phyloP scores from a whole-genome alignment of 2,113 vertebrate species.

The Urocynchramus pylzowi region DNA sequence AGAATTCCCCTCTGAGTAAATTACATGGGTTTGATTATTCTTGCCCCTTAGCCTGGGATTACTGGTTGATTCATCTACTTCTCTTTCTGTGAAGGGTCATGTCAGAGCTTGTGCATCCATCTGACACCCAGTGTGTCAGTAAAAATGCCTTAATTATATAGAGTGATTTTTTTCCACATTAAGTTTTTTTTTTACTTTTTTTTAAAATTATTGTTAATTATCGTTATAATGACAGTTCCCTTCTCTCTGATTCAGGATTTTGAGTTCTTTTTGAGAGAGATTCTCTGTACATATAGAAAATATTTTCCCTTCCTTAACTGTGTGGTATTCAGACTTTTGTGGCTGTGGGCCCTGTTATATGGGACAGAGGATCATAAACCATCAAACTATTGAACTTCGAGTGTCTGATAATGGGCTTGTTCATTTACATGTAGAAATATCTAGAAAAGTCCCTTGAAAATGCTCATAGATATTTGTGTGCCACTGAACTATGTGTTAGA shows the following conservation, averaged over 20 bases:
- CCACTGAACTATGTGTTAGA: not conserved
- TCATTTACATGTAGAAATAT: not conserved
- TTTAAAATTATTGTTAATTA: no score
- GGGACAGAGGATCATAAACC: not conserved
- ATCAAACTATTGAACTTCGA: not conserved
- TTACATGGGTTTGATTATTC: not conserved
- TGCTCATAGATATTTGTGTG: not conserved
- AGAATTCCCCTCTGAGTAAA: not conserved
- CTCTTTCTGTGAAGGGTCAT: not conserved
- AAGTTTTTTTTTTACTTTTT: not conserved
- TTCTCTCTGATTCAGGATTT: not conserved
- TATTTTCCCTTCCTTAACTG: not conserved
- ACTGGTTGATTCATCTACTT: not conserved
- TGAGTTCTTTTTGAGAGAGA: not conserved
- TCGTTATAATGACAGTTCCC: not conserved
- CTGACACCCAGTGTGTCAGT: rapidly evolving
- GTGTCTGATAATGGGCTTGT: not conserved
- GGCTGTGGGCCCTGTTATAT: not conserved
- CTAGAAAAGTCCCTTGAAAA: not conserved
- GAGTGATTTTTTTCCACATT: not conserved
- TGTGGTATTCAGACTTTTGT: not conserved
- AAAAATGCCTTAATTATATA: not conserved
- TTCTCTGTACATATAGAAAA: not conserved
- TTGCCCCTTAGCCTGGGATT: not conserved
- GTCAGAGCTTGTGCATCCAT: not conserved